Conservation (phyloP, 2,888 invertebrate species). For the Nemoura dubitans region DNA sequence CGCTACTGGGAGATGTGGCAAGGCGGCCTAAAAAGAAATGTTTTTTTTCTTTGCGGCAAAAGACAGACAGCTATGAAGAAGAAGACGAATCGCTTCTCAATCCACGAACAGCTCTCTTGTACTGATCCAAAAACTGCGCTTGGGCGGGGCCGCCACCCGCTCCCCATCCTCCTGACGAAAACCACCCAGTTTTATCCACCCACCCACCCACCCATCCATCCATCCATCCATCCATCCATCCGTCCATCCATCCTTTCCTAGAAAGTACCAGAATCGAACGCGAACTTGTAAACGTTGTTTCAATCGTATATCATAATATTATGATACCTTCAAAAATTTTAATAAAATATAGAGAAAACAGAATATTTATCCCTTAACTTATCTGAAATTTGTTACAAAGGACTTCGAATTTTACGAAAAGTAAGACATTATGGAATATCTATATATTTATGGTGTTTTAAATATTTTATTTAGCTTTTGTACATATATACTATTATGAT, state of each 20-base stretch:
- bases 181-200: neutral
- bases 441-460: no score
- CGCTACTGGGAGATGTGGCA: neutral
- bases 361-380: neutral
- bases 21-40: neutral
- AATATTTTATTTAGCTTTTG: no score
- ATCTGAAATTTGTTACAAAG: neutral
- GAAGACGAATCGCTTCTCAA: slow-evolving; percentile 48
- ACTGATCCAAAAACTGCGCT: slow-evolving; percentile 45
- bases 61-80: slow-evolving; percentile 44
- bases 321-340: neutral
- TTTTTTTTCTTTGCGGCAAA: slow-evolving; percentile 44
- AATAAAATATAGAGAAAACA: neutral
- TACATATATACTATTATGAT: no score
- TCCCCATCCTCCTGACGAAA: neutral
- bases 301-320: neutral
- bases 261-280: slow-evolving; percentile 30
- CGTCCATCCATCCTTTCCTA: slow-evolving; percentile 44
- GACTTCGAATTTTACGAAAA: neutral
- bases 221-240: slow-evolving; percentile 31
- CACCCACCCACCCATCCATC: neutral
- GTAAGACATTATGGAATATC: no score
- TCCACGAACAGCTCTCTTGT: slow-evolving; percentile 37
- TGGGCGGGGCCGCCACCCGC: slow-evolving; percentile 37
- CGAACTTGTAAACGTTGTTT: neutral